These are phyloP conservation scores for Dromius quadrimaculatus DNA, from an alignment of 2,888 invertebrate species.

Conservation along the genomic window DNA sequence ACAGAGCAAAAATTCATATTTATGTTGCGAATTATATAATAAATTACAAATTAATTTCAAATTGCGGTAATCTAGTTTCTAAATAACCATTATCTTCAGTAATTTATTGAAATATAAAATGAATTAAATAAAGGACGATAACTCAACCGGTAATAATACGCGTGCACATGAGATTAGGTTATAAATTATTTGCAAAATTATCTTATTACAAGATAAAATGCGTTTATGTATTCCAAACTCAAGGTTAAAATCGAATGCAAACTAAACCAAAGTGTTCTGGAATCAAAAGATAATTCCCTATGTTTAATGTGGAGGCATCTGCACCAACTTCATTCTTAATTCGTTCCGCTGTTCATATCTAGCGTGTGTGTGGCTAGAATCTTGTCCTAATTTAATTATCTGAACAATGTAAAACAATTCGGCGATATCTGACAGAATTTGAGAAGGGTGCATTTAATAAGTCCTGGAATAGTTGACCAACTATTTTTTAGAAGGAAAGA, in stretches of 20 bases:
- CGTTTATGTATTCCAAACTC: no score
- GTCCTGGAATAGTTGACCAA: constrained; percentile 42
- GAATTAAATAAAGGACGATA: background rate
- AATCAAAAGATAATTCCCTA: constrained; percentile 23
- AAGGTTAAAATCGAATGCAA: constrained; percentile 7
- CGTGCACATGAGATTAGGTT: background rate
- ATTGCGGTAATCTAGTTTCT: constrained; percentile 17
- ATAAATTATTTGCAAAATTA: constrained; percentile 8
- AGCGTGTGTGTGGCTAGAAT: constrained; percentile 61
- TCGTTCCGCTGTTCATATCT: constrained; percentile 34
- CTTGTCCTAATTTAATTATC: constrained; percentile 62
- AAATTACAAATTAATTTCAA: constrained; percentile 33
- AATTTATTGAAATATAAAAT: constrained; percentile 25
- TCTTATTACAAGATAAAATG: background rate
- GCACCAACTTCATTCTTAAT: constrained; percentile 32
- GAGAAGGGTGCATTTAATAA: constrained; percentile 56
- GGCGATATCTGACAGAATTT: constrained; percentile 57
- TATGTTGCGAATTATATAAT: constrained; percentile 25
- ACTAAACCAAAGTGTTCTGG: background rate
- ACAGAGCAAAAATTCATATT: constrained; percentile 11
- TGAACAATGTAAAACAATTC: constrained; percentile 57
- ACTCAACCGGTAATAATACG: background rate
- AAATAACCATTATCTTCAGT: constrained; percentile 11
- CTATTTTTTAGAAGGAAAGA: constrained; percentile 43
- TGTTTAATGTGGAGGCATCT: constrained; percentile 33